phyloP scores from a whole-genome alignment of 2,888 invertebrate species.

The Heliconius sara region DNA sequence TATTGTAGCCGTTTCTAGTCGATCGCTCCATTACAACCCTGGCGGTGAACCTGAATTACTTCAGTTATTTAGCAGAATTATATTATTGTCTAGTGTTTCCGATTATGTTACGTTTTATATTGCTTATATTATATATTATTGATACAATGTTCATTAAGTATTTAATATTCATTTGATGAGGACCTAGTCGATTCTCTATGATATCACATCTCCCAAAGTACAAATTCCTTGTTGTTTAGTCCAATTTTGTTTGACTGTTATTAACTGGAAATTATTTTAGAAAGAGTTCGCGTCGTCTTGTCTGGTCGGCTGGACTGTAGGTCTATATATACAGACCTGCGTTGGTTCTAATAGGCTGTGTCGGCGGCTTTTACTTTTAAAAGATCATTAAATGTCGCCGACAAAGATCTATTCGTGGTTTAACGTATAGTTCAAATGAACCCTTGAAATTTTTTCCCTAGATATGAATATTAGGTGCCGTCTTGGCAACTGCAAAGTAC shows the following conservation, averaged over 20 bases:
- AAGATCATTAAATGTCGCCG: slow-evolving; percentile 37
- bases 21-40: slow-evolving; percentile 64
- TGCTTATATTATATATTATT: slow-evolving; percentile 83
- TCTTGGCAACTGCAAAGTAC: slow-evolving; percentile 53
- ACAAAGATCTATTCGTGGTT: slow-evolving; percentile 48
- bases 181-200: slow-evolving; percentile 84
- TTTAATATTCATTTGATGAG: slow-evolving; percentile 84
- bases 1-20: slow-evolving; percentile 68
- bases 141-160: slow-evolving; percentile 83
- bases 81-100: slow-evolving; percentile 82
- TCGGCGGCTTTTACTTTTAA: slow-evolving; percentile 42
- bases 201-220: slow-evolving; percentile 85
- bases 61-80: slow-evolving; percentile 83
- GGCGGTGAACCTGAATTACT: slow-evolving; percentile 74
- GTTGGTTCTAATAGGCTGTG: slow-evolving; percentile 50
- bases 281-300: slow-evolving; percentile 57
- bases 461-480: slow-evolving; percentile 60
- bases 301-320: slow-evolving; percentile 47
- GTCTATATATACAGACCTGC: slow-evolving; percentile 45
- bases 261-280: slow-evolving; percentile 82
- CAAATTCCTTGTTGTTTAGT: slow-evolving; percentile 85
- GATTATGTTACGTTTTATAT: slow-evolving; percentile 84
- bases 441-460: slow-evolving; percentile 58
- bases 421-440: slow-evolving; percentile 60
- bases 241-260: slow-evolving; percentile 84